Conservation (phyloP, 2,797 vertebrate genomes). For the Carduelis carduelis region DNA sequence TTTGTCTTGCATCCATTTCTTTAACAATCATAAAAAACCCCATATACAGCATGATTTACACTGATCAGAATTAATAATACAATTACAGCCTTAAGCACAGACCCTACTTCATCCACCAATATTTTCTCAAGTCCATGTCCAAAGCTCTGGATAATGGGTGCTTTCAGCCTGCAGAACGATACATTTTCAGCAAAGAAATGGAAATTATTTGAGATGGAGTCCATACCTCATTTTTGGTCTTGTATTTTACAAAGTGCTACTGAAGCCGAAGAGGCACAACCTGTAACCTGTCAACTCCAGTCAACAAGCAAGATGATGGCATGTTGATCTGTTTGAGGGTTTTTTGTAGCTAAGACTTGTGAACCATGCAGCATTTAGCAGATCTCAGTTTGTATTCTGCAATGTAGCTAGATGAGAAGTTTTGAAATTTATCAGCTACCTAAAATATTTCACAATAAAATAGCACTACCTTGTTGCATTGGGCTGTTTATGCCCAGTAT, state of each 20-base stretch:
- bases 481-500: not conserved
- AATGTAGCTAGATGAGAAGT: not conserved
- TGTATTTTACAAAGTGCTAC: not conserved
- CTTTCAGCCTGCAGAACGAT: not conserved
- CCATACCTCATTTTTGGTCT: not conserved
- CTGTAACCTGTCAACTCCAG: not conserved
- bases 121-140: not conserved
- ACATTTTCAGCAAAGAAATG: not conserved
- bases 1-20: not conserved
- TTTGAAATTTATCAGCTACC: not conserved
- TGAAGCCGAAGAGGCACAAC: not conserved
- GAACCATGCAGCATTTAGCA: not conserved
- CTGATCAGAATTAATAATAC: not conserved
- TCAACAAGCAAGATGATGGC: not conserved
- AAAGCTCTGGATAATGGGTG: not conserved
- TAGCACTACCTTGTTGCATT: not conserved
- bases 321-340: not conserved
- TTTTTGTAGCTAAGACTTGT: not conserved
- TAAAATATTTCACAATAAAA: not conserved
- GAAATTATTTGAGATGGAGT: not conserved
- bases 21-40: not conserved
- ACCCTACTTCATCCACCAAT: not conserved
- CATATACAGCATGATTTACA: not conserved
- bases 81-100: not conserved
- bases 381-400: not conserved